phyloP scores from a whole-genome alignment of 2,888 invertebrate genomes.

The Chrysopilus asiliformis region DNA sequence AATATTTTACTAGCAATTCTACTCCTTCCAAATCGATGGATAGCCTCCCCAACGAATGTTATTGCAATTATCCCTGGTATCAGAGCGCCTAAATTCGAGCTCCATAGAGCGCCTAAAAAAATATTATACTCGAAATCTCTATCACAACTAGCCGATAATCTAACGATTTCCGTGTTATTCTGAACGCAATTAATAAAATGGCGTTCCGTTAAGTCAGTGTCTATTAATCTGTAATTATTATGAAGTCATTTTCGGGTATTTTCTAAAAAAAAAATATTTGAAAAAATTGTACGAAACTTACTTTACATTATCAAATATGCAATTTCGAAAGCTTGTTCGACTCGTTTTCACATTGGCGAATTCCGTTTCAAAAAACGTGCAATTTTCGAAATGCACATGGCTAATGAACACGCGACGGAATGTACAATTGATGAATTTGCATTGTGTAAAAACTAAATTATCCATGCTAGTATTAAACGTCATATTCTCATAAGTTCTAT shows the following conservation, averaged over 20 bases:
- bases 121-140: slow-evolving; percentile 28
- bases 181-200: slow-evolving; percentile 41
- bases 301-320: slow-evolving; percentile 49
- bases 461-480: slow-evolving; percentile 49
- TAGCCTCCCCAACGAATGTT: slow-evolving; percentile 14
- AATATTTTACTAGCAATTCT: slow-evolving; percentile 17
- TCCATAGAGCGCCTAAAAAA: slow-evolving; percentile 15
- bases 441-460: slow-evolving; percentile 47
- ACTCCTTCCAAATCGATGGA: slow-evolving; percentile 16
- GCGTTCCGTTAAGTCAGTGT: slow-evolving; percentile 42
- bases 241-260: background rate
- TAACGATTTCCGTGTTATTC: slow-evolving; percentile 40
- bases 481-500: slow-evolving; percentile 30
- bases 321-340: slow-evolving; percentile 49
- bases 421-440: slow-evolving; percentile 47
- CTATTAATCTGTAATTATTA: slow-evolving; percentile 38
- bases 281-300: slow-evolving; percentile 25
- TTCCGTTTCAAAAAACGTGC: slow-evolving; percentile 52
- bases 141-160: slow-evolving; percentile 32
- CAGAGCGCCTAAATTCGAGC: slow-evolving; percentile 16
- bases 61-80: slow-evolving; percentile 14
- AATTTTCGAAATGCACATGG: slow-evolving; percentile 57
- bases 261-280: slow-evolving; percentile 14
- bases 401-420: slow-evolving; percentile 56
- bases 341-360: slow-evolving; percentile 61